phyloP scores from a whole-genome alignment of 2,797 vertebrate genomes.

The Microctenopoma steveboyesi region DNA sequence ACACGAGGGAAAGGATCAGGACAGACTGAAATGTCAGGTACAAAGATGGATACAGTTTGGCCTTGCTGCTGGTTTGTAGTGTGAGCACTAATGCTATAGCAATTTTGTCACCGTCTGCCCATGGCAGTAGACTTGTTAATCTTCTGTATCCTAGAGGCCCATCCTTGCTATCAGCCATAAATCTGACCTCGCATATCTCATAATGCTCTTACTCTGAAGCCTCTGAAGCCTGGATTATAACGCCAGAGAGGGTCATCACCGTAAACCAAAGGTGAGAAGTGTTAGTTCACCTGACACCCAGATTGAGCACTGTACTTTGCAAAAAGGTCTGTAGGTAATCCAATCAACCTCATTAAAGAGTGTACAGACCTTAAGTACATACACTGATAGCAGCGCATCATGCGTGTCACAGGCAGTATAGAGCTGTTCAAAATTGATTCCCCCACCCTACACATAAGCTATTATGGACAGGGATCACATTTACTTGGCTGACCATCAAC shows the following conservation, averaged over 20 bases:
- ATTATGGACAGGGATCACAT: not conserved
- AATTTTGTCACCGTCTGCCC: slow-evolving; percentile 40
- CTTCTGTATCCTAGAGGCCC: slow-evolving; percentile 62
- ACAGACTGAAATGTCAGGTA: too few relatives aligned
- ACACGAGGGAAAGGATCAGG: too few relatives aligned
- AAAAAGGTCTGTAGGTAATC: slow-evolving; percentile 42
- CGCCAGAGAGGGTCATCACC: slow-evolving; percentile 83
- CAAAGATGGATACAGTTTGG: too few relatives aligned
- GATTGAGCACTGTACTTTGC: slow-evolving; percentile 25
- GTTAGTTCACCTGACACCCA: slow-evolving; percentile 52
- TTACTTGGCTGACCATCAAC: not conserved
- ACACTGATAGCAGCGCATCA: not conserved
- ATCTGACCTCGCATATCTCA: slow-evolving; percentile 85
- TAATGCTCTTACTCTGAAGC: slow-evolving; percentile 87
- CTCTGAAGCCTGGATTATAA: slow-evolving; percentile 76
- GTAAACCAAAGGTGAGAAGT: slow-evolving; percentile 82
- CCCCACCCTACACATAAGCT: not conserved
- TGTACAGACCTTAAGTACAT: slow-evolving; percentile 9
- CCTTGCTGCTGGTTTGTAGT: too few relatives aligned
- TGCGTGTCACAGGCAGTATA: not conserved
- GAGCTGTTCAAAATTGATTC: too few relatives aligned
- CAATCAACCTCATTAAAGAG: slow-evolving; percentile 34
- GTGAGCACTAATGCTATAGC: too few relatives aligned
- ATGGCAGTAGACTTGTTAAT: slow-evolving; percentile 38
- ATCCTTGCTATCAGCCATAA: slow-evolving; percentile 79